Base-by-base conservation (phyloP, 2,797 vertebrate genomes). In the Adrianichthys oophorus region DNA sequence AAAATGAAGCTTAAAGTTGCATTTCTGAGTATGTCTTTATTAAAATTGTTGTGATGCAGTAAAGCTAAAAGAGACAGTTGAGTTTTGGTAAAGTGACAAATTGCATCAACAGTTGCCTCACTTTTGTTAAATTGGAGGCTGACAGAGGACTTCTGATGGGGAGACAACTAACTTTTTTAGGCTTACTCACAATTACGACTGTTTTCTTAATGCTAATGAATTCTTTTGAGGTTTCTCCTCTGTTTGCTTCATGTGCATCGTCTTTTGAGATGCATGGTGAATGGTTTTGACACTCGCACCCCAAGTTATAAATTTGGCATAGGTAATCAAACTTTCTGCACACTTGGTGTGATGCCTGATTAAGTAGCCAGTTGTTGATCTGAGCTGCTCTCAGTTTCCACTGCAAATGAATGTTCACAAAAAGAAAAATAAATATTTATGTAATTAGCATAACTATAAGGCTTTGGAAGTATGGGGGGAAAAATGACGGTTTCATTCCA, bases 341-440 rank as follows among this genome's bases (percentile, higher is more conserved):
- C 4, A n/a, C 5, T 62, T 52, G 56, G 19, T 55, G 52, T 70
- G 59, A 73, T 57, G 59, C 18, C 52, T 32, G n/a, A 68, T 74
- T 67, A 76, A 44, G 71, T 68, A 43, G 7, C 56, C 29, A n/a
- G 14, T 62, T 50, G 71, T 70, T 62, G 53, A 76, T 59, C 18
- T 4, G 14, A 32, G 42, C 42, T 41, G 41, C 5, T 23, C 47
- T 48, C 10, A 23, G 61, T 15, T 48, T 24, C 23, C 15, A 48
- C 57, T 45, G 44, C 43, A 52, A 55, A 59, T 42, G 55, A 66
- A 59, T 55, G 56, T 40, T 40, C 15, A n/a, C 42, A 2, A 23
- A 47, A 47, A 21, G n/a, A n/a, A 19, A 10, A 19, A 13, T 29
- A 21, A 15, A 13, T 40, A 42, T 52, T 55, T 57, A 24, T 44